phyloP scores from a whole-genome alignment of 2,888 invertebrate genomes.

The Nemapogon koenigi region DNA sequence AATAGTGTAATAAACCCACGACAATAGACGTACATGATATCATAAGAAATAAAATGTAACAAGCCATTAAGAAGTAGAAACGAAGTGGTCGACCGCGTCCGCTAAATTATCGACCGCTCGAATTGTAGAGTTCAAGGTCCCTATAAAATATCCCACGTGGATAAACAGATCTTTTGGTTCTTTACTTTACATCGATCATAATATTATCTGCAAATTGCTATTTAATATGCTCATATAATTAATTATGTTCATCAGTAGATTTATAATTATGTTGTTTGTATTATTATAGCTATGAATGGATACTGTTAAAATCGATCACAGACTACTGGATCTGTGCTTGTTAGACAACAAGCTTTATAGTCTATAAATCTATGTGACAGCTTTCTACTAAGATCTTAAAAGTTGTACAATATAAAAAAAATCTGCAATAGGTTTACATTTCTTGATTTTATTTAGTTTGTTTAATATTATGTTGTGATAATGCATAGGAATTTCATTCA shows the following conservation, averaged over 20 bases:
- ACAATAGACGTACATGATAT: constrained; percentile 26
- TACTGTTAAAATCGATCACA: no score
- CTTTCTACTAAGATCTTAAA: no score
- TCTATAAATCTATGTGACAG: no score
- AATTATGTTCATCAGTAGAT: no score
- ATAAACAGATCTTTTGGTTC: not conserved
- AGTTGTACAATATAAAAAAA: not conserved
- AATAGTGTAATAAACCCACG: not conserved
- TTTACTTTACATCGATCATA: no score
- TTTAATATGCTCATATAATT: no score
- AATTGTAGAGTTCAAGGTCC: constrained; percentile 60
- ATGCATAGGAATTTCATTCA: not conserved
- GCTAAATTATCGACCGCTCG: constrained; percentile 54
- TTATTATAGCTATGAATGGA: no score
- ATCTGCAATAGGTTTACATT: not conserved
- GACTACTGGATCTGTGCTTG: no score
- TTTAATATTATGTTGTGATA: not conserved
- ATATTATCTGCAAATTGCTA: no score
- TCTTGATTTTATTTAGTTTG: not conserved
- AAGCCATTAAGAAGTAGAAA: constrained; percentile 19
- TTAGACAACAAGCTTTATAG: no score
- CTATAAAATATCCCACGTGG: constrained; percentile 30
- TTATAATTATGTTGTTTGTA: no score
- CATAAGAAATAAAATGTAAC: constrained; percentile 31
- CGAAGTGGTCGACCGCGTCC: constrained; percentile 19